Percentiles rank a stretch among this genome's conserved stretches.
These are phyloP conservation scores for Megathymus violae DNA, from an alignment of 1,140 invertebrate species.

Conservation along the genomic window DNA sequence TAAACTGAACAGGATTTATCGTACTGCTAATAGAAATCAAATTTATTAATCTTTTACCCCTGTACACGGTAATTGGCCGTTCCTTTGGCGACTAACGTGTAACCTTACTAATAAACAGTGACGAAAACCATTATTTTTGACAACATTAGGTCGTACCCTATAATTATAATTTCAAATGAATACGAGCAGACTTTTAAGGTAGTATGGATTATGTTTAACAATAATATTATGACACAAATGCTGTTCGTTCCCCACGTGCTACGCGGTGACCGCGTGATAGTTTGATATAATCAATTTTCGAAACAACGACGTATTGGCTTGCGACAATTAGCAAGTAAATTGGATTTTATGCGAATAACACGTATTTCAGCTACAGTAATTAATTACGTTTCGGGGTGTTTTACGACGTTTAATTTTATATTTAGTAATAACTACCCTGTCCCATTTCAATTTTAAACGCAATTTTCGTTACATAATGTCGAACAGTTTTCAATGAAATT, in stretches of 20 bases:
- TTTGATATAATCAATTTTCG: conserved; percentile 73
- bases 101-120: no score
- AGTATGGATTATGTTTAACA: conserved; percentile 12
- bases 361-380: conserved; percentile 70
- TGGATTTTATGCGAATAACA: conserved; percentile 74
- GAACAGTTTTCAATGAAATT: conserved; percentile 15
- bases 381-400: conserved; percentile 67
- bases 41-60: no score
- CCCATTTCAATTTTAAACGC: conserved; percentile 45
- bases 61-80: no score
- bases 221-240: conserved; percentile 24
- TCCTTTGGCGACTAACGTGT: no score
- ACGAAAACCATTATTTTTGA: no score
- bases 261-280: conserved; percentile 68
- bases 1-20: no score
- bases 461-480: conserved; percentile 21
- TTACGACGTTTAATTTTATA: conserved; percentile 57
- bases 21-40: no score
- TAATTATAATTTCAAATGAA: conserved; percentile 8
- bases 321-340: conserved; percentile 69
- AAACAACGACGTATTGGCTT: conserved; percentile 63
- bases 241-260: no score
- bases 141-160: neutral
- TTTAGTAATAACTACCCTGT: conserved; percentile 46
- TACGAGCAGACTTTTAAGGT: no score